phyloP scores from a whole-genome alignment of 23 tunicate genomes.

The Diplosoma virens region DNA sequence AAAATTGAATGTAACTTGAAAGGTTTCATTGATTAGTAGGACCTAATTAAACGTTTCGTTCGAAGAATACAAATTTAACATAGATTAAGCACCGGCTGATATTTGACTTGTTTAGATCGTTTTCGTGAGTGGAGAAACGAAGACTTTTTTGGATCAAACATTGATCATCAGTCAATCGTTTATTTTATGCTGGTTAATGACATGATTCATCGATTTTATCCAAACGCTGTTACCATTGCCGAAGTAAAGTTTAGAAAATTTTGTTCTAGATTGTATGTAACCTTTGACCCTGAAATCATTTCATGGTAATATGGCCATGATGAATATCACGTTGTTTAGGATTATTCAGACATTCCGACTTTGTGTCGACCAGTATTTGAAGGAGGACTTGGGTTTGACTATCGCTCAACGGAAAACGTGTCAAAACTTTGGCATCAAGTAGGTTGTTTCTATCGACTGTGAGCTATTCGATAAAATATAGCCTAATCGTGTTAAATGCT shows the following conservation, averaged over 20 bases:
- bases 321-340: slow-evolving; percentile 39
- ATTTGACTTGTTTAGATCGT: slow-evolving; percentile 30
- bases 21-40: too few species aligned
- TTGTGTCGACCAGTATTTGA: slow-evolving; percentile 84
- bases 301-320: too few species aligned
- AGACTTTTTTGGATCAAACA: slow-evolving; percentile 82
- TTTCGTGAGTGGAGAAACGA: slow-evolving; percentile 20
- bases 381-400: slow-evolving; percentile 96
- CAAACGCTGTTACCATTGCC: slow-evolving; percentile 65
- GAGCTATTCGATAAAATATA: too few species aligned
- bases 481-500: too few species aligned
- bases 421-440: slow-evolving; percentile 91
- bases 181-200: slow-evolving; percentile 78
- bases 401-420: slow-evolving; percentile 54
- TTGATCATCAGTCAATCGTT: slow-evolving; percentile 60
- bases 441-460: too few species aligned
- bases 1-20: too few species aligned
- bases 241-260: slow-evolving; percentile 31
- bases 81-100: background rate
- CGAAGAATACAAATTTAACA: too few species aligned
- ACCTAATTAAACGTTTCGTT: too few species aligned
- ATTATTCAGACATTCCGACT: slow-evolving; percentile 78
- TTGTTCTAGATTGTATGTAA: background rate
- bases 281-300: background rate
- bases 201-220: slow-evolving; percentile 62